Evolutionary conservation across 2,888 invertebrate genomes (phyloP).

Genomic region (Helicoverpa assulta): DNA sequence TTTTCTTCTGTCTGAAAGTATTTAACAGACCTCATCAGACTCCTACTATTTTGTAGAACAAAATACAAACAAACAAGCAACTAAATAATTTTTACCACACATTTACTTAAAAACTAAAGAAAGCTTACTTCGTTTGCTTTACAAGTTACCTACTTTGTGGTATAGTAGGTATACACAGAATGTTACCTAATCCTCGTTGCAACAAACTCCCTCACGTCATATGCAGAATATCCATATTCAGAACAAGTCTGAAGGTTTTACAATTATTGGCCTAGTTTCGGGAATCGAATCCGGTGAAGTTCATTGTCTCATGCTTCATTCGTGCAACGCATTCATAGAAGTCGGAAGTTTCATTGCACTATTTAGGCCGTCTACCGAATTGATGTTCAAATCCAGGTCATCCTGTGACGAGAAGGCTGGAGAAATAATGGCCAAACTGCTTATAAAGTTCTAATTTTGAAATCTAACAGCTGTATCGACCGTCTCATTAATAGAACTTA

Average conservation of each 20-base stretch:
- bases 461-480: too few relatives aligned
- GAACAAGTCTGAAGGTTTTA: conserved; percentile 29
- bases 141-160: background rate
- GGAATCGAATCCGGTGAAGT: conserved; percentile 26
- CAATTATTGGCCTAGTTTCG: conserved; percentile 50
- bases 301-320: conserved; percentile 41
- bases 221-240: conserved; percentile 6
- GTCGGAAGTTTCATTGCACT: conserved; percentile 31
- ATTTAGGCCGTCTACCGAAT: conserved; percentile 36
- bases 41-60: conserved; percentile 6
- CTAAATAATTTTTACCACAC: conserved; percentile 10
- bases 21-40: conserved; percentile 5
- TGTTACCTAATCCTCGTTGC: background rate
- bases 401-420: background rate
- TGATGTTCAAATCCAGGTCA: conserved; percentile 14
- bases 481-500: too few relatives aligned
- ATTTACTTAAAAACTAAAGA: conserved; percentile 7
- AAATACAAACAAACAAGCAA: background rate
- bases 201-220: background rate
- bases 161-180: background rate
- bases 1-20: conserved; percentile 10
- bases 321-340: conserved; percentile 38
- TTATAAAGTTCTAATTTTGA: too few relatives aligned
- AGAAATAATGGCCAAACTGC: background rate
- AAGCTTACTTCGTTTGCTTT: background rate